These are phyloP conservation scores for Leptocoma aspasia DNA, from an alignment of 2,113 vertebrate species.

Conservation along the genomic window DNA sequence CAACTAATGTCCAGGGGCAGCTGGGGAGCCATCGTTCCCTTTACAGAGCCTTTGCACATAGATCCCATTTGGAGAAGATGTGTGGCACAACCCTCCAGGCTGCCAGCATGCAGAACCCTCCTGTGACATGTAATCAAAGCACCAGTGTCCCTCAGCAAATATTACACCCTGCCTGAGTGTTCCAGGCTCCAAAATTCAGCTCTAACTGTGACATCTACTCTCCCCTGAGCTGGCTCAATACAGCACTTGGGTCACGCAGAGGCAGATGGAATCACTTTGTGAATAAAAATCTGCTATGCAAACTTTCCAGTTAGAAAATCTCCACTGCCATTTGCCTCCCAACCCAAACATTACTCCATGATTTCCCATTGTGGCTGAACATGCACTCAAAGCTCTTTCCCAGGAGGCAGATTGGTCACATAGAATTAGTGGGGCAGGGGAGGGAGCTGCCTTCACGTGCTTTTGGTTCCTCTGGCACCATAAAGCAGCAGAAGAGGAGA, in stretches of 20 bases:
- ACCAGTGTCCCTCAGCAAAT: constrained; percentile 27
- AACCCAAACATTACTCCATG: not conserved
- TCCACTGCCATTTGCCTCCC: not conserved
- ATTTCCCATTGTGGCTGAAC: not conserved
- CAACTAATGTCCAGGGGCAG: not conserved
- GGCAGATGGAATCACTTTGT: not conserved
- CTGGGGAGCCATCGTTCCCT: constrained; percentile 4
- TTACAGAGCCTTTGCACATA: not conserved
- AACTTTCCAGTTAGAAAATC: not conserved
- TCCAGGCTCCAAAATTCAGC: constrained; percentile 2
- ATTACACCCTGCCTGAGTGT: not conserved
- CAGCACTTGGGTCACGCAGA: not conserved
- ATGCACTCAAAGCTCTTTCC: not conserved
- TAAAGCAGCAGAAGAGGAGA: not conserved
- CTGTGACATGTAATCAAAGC: not conserved
- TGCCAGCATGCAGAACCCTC: not conserved
- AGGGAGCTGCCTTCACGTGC: not conserved
- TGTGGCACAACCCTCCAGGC: not conserved
- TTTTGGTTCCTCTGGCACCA: not conserved
- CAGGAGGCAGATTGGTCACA: not conserved
- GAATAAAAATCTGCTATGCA: not conserved
- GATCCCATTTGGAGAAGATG: not conserved
- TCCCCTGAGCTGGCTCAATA: not conserved
- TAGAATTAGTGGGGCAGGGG: not conserved
- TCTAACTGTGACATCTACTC: not conserved